These are phyloP conservation scores for Petrocephalus schoutedeni DNA, from an alignment of 2,797 vertebrate species.

Conservation along the genomic window DNA sequence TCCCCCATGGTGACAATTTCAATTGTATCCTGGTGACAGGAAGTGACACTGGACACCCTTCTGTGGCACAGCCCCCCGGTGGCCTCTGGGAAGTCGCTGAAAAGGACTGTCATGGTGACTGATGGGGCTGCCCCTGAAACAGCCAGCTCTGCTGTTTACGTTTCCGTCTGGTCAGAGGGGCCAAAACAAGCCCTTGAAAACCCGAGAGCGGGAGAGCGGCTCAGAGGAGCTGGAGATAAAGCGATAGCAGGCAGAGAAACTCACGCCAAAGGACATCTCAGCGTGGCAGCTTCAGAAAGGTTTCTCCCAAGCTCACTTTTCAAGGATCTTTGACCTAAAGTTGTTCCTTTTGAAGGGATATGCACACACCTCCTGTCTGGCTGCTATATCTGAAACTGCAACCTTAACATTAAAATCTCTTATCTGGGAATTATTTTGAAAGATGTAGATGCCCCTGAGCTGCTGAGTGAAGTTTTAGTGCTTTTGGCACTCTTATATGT, in stretches of 20 bases:
- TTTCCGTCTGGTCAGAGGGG: background rate
- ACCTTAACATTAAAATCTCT: background rate
- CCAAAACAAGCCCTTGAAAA: background rate
- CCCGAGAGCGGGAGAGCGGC: background rate
- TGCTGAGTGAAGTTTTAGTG: background rate
- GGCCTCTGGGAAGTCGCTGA: background rate
- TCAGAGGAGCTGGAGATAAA: background rate
- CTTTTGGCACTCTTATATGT: background rate
- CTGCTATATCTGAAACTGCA: background rate
- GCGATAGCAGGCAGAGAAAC: background rate
- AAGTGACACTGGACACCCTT: constrained; percentile 10
- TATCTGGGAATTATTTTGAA: background rate
- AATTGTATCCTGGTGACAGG: background rate
- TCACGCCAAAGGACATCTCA: background rate
- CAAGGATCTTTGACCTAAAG: background rate
- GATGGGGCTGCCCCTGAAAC: background rate
- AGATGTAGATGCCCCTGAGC: background rate
- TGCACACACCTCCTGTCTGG: background rate
- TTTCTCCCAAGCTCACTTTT: background rate
- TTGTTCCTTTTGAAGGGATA: background rate
- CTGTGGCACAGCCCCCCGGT: background rate
- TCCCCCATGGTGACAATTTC: background rate
- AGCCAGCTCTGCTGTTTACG: background rate
- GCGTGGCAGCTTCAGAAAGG: too few species aligned
- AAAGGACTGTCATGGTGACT: background rate